A percentile compares a stretch with the other conserved stretches of the same genome.
These are phyloP conservation scores for Chitala chitala DNA, from an alignment of 2,113 vertebrate species.

Conservation along the genomic window DNA sequence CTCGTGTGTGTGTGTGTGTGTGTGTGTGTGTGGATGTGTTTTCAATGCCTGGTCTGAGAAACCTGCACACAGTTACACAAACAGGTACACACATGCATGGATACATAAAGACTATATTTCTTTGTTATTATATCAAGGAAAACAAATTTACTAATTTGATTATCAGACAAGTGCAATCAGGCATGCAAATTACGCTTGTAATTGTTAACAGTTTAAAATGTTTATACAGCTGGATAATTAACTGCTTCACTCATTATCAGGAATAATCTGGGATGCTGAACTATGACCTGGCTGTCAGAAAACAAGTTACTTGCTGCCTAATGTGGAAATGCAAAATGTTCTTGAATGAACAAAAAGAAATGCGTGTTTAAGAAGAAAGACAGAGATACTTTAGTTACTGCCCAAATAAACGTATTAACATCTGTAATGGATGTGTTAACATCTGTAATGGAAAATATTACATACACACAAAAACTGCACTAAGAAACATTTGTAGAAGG, in stretches of 20 bases:
- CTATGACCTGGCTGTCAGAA: background rate
- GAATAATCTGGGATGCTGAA: background rate
- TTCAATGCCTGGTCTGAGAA: background rate
- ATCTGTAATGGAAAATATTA: background rate
- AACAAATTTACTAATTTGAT: background rate
- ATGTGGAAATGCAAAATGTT: too few relatives aligned
- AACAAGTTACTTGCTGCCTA: background rate
- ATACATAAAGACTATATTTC: background rate
- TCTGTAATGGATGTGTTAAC: background rate
- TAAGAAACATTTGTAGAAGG: background rate
- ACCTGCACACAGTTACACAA: background rate
- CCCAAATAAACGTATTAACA: background rate
- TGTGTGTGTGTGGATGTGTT: background rate
- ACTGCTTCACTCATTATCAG: background rate
- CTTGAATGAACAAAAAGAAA: background rate
- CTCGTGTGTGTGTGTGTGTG: too few relatives aligned
- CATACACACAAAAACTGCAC: background rate
- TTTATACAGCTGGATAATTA: constrained; percentile 1
- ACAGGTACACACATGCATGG: background rate
- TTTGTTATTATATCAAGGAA: background rate
- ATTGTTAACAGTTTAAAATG: background rate
- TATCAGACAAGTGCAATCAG: background rate
- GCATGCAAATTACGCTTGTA: background rate
- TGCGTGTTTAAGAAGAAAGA: background rate
- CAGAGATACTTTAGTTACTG: too few relatives aligned